Evolutionary conservation across 2,113 vertebrate species (phyloP).

Genomic region (Garra rufa): DNA sequence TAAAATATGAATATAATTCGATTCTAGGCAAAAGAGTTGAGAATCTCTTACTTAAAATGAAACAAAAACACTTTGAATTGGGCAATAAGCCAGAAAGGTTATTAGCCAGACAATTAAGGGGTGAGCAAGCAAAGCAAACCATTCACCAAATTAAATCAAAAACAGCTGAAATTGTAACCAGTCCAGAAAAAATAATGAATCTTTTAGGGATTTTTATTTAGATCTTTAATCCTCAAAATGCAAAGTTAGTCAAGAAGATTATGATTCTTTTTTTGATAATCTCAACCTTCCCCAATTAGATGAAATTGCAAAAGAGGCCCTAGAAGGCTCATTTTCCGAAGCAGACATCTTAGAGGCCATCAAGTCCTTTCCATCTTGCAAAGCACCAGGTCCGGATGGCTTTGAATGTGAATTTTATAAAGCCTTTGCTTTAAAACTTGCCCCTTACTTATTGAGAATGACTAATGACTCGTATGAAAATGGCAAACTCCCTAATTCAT

Average conservation of each 20-base stretch:
- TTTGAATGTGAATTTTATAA: no score
- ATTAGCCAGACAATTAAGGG: neutral
- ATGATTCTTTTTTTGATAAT: neutral
- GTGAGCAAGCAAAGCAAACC: neutral
- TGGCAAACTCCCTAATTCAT: no score
- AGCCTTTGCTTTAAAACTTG: no score
- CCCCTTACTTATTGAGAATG: no score
- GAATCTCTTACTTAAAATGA: no score
- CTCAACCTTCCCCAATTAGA: no score
- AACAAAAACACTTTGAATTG: slow-evolving; percentile 13
- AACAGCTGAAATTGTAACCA: neutral
- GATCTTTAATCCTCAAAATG: neutral
- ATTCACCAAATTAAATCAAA: slow-evolving; percentile 14
- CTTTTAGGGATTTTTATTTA: neutral
- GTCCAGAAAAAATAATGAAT: neutral
- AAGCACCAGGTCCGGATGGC: no score
- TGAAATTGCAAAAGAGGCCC: neutral
- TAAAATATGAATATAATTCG: slow-evolving; percentile 1
- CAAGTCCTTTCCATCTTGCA: no score
- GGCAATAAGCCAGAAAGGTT: slow-evolving; percentile 9
- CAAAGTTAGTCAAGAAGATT: neutral
- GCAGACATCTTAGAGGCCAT: no score
- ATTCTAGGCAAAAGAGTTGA: neutral
- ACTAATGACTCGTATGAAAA: no score
- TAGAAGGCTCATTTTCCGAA: no score